A percentile compares a stretch with the other conserved stretches of the same genome.
These are phyloP conservation scores for Chamaea fasciata DNA, from an alignment of 2,113 vertebrate species.

Conservation along the genomic window DNA sequence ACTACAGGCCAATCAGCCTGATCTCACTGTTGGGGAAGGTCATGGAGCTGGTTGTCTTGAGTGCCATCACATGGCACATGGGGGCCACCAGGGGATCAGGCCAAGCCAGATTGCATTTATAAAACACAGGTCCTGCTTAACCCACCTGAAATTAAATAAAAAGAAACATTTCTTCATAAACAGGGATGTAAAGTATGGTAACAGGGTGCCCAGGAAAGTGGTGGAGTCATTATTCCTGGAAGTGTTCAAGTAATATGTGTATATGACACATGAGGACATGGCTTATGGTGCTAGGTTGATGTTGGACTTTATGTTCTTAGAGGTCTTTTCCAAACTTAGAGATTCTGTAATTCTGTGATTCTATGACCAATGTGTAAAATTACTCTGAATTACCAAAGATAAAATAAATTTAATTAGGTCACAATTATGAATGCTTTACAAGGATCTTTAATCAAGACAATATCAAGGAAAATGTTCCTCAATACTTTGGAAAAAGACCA, in stretches of 20 bases:
- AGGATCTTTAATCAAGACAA: background rate
- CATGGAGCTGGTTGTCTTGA: background rate
- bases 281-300: background rate
- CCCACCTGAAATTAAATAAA: background rate
- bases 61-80: background rate
- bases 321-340: background rate
- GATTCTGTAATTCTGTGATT: background rate
- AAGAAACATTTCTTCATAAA: background rate
- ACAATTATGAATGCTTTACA: background rate
- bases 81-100: background rate
- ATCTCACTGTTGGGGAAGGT: background rate
- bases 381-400: background rate
- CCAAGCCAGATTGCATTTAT: background rate
- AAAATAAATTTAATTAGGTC: background rate
- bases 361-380: background rate
- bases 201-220: background rate
- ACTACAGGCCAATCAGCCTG: background rate
- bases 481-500: background rate
- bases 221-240: background rate
- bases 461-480: background rate
- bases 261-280: background rate
- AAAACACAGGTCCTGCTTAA: background rate
- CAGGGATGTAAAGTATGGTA: background rate
- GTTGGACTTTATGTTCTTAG: background rate
- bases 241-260: background rate